These are phyloP conservation scores for Silurus glanis DNA, from an alignment of 2,113 vertebrate species.

Conservation along the genomic window DNA sequence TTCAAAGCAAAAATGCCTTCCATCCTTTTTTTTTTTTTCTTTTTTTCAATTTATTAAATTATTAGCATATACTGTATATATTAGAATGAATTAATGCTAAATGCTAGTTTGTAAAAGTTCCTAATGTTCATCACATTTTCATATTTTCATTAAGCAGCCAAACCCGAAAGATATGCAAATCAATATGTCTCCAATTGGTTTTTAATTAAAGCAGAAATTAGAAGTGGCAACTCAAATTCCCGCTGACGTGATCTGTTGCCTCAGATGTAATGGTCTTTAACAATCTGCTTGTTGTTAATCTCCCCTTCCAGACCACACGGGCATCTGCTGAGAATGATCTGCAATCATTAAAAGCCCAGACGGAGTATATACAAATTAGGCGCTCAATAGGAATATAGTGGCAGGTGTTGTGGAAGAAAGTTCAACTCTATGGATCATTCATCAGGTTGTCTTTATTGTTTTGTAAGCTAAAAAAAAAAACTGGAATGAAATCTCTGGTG, in stretches of 20 bases:
- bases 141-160: background rate
- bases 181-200: constrained; percentile 27
- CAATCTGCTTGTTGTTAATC: constrained; percentile 55
- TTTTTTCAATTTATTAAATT: background rate
- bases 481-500: background rate
- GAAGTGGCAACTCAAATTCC: constrained; percentile 20
- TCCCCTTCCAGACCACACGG: constrained; percentile 40
- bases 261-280: constrained; percentile 55
- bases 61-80: background rate
- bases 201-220: constrained; percentile 34
- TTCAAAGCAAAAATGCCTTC: constrained; percentile 39
- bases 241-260: constrained; percentile 46
- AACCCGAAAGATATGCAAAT: constrained; percentile 23
- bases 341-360: constrained; percentile 53
- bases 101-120: no score
- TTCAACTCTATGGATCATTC: constrained; percentile 10
- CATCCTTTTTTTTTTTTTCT: background rate
- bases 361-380: constrained; percentile 41
- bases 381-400: constrained; percentile 25
- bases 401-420: constrained; percentile 39
- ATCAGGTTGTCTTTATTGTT: constrained; percentile 4
- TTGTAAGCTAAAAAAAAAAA: background rate
- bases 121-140: background rate
- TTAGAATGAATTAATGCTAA: no score
- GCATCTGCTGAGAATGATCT: constrained; percentile 51